Evolutionary conservation across 2,797 vertebrate species (phyloP).

Genomic region (Tragopan temminckii): DNA sequence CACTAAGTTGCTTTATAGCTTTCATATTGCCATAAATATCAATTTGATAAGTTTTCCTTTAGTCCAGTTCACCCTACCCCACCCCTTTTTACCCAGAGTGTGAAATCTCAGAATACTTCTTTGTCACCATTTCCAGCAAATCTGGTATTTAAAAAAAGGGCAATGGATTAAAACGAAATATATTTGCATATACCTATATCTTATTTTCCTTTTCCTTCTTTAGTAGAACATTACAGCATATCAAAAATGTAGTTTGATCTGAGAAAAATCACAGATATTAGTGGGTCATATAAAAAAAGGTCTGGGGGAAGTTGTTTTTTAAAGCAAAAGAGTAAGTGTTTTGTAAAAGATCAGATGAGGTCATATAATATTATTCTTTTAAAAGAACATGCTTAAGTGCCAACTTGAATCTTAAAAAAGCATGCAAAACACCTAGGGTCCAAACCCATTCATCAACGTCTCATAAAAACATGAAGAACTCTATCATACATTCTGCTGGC

Average conservation of each 20-base stretch:
- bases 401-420: constrained; percentile 72
- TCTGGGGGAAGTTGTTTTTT: background rate
- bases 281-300: constrained; percentile 59
- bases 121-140: constrained; percentile 70
- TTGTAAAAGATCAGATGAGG: constrained; percentile 79
- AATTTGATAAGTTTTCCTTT: constrained; percentile 68
- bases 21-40: constrained; percentile 75
- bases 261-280: constrained; percentile 70
- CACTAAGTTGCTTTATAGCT: constrained; percentile 77
- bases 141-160: constrained; percentile 50
- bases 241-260: constrained; percentile 61
- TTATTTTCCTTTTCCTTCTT: constrained; percentile 37
- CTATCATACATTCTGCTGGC: constrained; percentile 72
- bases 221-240: constrained; percentile 31
- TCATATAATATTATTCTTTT: constrained; percentile 69
- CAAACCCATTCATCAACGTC: constrained; percentile 65
- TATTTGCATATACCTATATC: constrained; percentile 64
- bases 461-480: constrained; percentile 69
- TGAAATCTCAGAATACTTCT: constrained; percentile 72
- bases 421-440: constrained; percentile 70
- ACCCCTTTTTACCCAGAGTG: constrained; percentile 29
- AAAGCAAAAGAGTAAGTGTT: constrained; percentile 66
- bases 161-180: constrained; percentile 55
- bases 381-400: constrained; percentile 77
- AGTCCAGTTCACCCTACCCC: constrained; percentile 32